Base-by-base conservation (phyloP, 1,140 invertebrate genomes). In the Drosophila pruinosa region DNA sequence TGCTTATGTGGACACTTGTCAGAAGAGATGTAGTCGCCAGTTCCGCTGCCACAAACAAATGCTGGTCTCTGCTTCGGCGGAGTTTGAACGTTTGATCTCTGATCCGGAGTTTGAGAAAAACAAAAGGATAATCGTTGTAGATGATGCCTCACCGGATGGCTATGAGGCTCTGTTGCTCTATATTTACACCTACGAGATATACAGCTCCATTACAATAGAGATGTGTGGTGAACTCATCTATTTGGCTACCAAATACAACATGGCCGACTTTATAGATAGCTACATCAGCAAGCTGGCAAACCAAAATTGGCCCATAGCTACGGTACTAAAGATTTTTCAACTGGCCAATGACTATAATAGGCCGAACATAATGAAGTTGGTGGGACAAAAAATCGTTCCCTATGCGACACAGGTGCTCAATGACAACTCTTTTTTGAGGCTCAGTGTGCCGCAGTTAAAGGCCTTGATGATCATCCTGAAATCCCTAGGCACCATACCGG, bases 111-210 rank as follows among this genome's bases (percentile, higher is more conserved):
- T 85, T 21, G 14, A 47, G 8, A 19, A 22, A 2, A 63, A 74
- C 5, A 54, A 52, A 1, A 12, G 22, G 0, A 12, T 83, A 0
- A 62, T 86, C 4, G 14, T 4, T 3, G 62, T 86, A 28, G 41
- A 76, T 0, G 81, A 86, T 19, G 80, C 80, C 12, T 71, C 65
- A 0, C 65, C 77, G 3, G 57, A 76, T 26, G 77, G 75, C 8
- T 86, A 85, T 15, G 73, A 85, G 10, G 58, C 68, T 0, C 14
- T 86, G 8, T 52, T 86, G 17, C 57, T 77, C 1, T 86, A 85
- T 15, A 69, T 85, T 15, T 86, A 86, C 39, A 85, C 79, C 12
- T 80, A 83, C 47, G 80, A 86, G 59, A 67, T 81, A 1, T 73
- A 70, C 41, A 64, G 67, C 22, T 54, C 56, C 0, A 64, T 73